These are phyloP conservation scores for Lampropteryx suffumata DNA, from an alignment of 2,888 invertebrate species.

Conservation along the genomic window DNA sequence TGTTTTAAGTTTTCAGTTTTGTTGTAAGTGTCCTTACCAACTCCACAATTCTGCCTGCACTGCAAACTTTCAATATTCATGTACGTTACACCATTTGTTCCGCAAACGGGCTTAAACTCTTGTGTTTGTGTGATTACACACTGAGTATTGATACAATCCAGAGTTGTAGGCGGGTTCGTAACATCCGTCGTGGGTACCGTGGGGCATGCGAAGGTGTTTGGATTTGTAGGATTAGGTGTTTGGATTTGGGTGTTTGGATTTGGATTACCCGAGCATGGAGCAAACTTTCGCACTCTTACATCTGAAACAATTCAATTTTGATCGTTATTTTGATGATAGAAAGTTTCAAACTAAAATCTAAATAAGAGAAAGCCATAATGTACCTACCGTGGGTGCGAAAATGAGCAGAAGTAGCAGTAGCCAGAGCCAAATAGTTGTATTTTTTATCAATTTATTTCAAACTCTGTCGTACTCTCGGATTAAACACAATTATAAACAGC, in stretches of 20 bases:
- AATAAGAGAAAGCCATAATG: no score
- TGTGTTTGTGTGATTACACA: constrained; percentile 57
- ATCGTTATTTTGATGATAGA: no score
- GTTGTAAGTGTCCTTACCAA: constrained; percentile 54
- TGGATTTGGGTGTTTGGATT: no score
- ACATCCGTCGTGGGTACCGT: constrained; percentile 4
- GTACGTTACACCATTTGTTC: constrained; percentile 64
- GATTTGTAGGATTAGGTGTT: no score
- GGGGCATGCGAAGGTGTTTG: not conserved
- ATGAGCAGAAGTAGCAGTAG: no score
- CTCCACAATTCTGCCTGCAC: constrained; percentile 68
- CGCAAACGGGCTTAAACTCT: constrained; percentile 70
- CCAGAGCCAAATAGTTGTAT: no score
- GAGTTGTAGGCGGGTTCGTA: not conserved
- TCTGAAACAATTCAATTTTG: constrained; percentile 14
- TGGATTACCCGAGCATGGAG: constrained; percentile 13
- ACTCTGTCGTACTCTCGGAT: no score
- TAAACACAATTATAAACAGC: no score
- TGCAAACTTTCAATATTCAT: constrained; percentile 58
- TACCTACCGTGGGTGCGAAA: no score
- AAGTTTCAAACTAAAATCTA: no score
- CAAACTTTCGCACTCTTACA: constrained; percentile 16
- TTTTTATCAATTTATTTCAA: no score
- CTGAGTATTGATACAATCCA: constrained; percentile 35
- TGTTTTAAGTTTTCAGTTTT: no score